Evolutionary conservation across 2,113 vertebrate genomes (phyloP).

Genomic region (Gorilla gorilla): DNA sequence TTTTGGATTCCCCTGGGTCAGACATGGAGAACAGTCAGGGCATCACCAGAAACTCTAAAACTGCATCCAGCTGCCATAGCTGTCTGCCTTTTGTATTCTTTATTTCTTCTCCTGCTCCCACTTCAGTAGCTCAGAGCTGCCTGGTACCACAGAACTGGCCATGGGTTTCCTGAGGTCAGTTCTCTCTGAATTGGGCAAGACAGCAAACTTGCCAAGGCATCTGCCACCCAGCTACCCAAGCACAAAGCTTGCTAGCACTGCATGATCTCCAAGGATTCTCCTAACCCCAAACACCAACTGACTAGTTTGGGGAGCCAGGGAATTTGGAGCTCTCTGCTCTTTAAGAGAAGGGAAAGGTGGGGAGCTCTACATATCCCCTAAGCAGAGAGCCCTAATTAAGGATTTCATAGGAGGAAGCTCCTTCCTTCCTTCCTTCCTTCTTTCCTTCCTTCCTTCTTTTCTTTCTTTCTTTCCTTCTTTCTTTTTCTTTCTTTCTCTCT

Average conservation of each 20-base stretch:
- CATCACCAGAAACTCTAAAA: neutral
- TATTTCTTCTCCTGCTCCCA: neutral
- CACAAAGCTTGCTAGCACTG: neutral
- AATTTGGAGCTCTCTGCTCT: neutral
- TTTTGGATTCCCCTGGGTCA: neutral
- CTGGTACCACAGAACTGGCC: neutral
- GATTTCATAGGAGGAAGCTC: neutral
- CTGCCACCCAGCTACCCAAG: neutral
- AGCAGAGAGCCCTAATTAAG: neutral
- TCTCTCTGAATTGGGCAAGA: neutral
- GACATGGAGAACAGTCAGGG: neutral
- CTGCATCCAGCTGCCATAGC: neutral
- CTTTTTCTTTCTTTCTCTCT: fast-evolving
- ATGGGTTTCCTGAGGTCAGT: neutral
- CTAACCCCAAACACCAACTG: neutral
- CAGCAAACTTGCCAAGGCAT: neutral
- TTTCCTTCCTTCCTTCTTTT: fast-evolving
- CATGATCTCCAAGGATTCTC: neutral
- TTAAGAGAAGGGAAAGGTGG: neutral
- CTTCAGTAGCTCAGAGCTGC: neutral
- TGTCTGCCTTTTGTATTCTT: neutral
- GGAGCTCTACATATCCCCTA: neutral
- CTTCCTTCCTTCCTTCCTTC: neutral
- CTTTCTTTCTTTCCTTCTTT: no score
- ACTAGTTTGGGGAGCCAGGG: neutral